Conservation (phyloP, 2,888 invertebrate genomes). For the Metellina segmentata region DNA sequence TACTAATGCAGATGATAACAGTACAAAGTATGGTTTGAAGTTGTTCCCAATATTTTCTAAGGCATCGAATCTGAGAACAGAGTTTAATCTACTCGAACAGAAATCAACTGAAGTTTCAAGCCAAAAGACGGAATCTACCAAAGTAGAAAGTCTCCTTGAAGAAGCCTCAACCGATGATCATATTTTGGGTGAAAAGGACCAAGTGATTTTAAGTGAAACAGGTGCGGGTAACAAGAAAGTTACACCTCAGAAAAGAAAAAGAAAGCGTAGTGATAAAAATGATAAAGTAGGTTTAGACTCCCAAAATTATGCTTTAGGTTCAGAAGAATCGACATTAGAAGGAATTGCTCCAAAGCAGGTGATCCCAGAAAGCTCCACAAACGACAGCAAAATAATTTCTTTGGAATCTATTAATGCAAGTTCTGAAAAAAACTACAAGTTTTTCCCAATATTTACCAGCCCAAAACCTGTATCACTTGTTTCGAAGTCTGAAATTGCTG, state of each 20-base stretch:
- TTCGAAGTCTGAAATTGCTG: background rate
- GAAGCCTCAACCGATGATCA: background rate
- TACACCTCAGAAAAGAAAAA: background rate
- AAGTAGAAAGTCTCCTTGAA: background rate
- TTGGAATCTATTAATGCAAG: background rate
- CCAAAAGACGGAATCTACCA: too few species aligned
- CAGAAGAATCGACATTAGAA: background rate
- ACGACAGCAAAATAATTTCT: background rate
- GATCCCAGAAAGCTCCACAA: background rate
- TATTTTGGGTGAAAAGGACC: background rate
- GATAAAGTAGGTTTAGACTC: background rate
- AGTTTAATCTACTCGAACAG: background rate
- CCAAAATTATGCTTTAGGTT: background rate
- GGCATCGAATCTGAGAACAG: background rate
- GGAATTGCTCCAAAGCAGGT: background rate
- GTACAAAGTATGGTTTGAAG: background rate
- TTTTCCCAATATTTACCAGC: slow-evolving; percentile 39
- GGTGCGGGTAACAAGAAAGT: background rate
- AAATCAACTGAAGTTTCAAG: too few species aligned
- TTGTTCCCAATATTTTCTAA: background rate
- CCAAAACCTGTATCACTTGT: background rate
- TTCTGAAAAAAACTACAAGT: background rate
- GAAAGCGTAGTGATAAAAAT: background rate
- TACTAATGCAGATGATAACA: too few species aligned
- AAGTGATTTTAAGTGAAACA: background rate